Evolutionary conservation across 2,113 vertebrate species (phyloP).

Genomic region (Gnathonemus echidnorhynchus): DNA sequence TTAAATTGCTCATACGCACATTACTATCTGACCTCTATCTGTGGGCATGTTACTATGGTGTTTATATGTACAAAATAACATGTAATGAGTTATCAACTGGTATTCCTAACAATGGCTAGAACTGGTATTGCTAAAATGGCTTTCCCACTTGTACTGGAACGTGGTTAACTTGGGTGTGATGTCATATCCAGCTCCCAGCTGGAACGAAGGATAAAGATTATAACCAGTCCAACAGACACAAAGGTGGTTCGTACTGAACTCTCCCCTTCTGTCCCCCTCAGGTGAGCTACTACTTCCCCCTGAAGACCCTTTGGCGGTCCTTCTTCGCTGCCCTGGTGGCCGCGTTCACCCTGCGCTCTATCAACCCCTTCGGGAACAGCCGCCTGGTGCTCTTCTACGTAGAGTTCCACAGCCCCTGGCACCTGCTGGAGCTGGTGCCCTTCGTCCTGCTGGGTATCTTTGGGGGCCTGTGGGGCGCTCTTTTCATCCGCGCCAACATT

Average conservation of each 20-base stretch:
- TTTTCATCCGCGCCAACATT: constrained; percentile 79
- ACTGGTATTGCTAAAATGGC: not conserved
- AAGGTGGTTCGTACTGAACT: not conserved
- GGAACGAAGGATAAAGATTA: not conserved
- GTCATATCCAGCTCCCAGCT: not conserved
- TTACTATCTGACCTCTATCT: not conserved
- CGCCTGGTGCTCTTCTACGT: constrained; percentile 81
- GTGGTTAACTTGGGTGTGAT: not conserved
- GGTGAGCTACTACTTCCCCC: constrained; percentile 84
- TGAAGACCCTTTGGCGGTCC: constrained; percentile 79
- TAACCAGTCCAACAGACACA: not conserved
- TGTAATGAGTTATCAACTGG: not conserved
- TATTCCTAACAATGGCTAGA: not conserved
- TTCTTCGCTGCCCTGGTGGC: constrained; percentile 80
- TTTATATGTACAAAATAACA: not conserved
- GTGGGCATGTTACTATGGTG: not conserved
- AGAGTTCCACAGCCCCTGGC: constrained; percentile 79
- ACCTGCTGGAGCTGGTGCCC: constrained; percentile 73
- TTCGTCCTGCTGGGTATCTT: constrained; percentile 77
- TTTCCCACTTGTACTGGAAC: not conserved
- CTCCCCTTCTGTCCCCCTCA: constrained; percentile 27
- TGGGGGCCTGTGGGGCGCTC: constrained; percentile 77
- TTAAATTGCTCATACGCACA: not conserved
- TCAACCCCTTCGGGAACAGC: constrained; percentile 82
- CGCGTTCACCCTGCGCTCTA: constrained; percentile 77